These are phyloP conservation scores for Prosopocoilus inquinatus DNA, from an alignment of 2,888 invertebrate species.

Conservation along the genomic window DNA sequence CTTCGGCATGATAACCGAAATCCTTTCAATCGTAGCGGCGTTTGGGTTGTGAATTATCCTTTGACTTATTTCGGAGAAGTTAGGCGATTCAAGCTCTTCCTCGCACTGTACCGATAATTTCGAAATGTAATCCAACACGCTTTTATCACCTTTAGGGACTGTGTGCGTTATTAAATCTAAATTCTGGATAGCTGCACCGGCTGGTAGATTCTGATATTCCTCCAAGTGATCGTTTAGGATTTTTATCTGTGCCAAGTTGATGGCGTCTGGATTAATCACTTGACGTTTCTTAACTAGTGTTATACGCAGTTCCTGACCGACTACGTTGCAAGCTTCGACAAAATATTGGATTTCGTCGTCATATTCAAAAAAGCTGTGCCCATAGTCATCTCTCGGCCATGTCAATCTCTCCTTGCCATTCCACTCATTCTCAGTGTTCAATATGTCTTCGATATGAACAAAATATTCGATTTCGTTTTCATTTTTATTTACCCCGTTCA, in stretches of 20 bases:
- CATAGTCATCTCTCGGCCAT: not conserved
- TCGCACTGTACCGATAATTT: too few relatives aligned
- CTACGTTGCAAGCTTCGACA: constrained; percentile 13
- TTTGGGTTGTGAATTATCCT: too few relatives aligned
- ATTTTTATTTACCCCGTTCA: not conserved
- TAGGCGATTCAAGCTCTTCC: not conserved
- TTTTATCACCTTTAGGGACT: too few relatives aligned
- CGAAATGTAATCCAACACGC: too few relatives aligned
- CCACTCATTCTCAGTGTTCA: not conserved
- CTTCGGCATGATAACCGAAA: too few relatives aligned
- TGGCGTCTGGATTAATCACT: not conserved
- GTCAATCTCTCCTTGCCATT: not conserved
- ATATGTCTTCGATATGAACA: not conserved
- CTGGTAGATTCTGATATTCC: not conserved
- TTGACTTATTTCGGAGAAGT: not conserved
- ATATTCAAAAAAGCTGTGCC: not conserved
- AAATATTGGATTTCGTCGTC: constrained; percentile 10
- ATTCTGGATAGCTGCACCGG: too few relatives aligned
- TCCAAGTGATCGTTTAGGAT: not conserved
- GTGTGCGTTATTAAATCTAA: too few relatives aligned
- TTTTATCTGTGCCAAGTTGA: not conserved
- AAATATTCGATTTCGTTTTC: not conserved
- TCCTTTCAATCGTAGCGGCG: too few relatives aligned
- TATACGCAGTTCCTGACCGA: constrained; percentile 3
- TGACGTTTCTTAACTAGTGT: not conserved